These are phyloP conservation scores for Enteromius afrohamiltoni DNA, from an alignment of 2,797 vertebrate species.

Conservation along the genomic window DNA sequence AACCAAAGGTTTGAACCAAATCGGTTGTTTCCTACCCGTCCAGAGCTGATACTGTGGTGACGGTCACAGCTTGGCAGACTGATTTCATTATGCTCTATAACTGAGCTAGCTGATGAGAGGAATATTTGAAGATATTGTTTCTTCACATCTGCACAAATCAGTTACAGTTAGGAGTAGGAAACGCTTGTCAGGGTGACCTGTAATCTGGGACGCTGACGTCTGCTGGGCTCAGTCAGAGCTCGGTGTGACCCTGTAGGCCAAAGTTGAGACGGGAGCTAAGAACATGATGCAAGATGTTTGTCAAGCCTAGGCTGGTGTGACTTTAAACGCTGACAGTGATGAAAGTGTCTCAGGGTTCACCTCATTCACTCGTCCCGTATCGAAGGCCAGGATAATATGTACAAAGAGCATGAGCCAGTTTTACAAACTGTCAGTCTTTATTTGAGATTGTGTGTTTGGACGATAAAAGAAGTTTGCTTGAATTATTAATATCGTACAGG, in stretches of 20 bases:
- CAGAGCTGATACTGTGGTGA: slow-evolving; percentile 1
- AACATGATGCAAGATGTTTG: slow-evolving; percentile 42
- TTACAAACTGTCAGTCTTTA: not conserved
- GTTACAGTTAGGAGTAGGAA: not conserved
- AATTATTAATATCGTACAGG: not conserved
- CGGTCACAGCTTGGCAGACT: slow-evolving; percentile 8
- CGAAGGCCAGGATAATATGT: not conserved
- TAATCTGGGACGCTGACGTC: slow-evolving; percentile 10
- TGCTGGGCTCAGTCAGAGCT: slow-evolving; percentile 22
- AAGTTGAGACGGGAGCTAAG: slow-evolving; percentile 2
- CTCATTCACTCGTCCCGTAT: not conserved
- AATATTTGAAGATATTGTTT: slow-evolving; percentile 13
- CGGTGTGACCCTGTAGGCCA: not conserved
- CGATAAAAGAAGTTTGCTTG: not conserved
- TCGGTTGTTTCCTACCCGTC: slow-evolving; percentile 43
- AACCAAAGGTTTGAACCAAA: slow-evolving; percentile 52
- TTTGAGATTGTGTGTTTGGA: not conserved
- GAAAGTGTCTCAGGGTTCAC: slow-evolving; percentile 25
- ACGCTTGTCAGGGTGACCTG: slow-evolving; percentile 15
- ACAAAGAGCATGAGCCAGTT: not conserved
- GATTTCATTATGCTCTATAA: slow-evolving; percentile 22
- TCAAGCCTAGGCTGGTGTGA: slow-evolving; percentile 25
- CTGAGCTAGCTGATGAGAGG: not conserved
- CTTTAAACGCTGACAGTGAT: slow-evolving; percentile 54
- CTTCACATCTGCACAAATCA: slow-evolving; percentile 6